Conservation (phyloP, 2,888 invertebrate species). For the Orchesella flavescens region DNA sequence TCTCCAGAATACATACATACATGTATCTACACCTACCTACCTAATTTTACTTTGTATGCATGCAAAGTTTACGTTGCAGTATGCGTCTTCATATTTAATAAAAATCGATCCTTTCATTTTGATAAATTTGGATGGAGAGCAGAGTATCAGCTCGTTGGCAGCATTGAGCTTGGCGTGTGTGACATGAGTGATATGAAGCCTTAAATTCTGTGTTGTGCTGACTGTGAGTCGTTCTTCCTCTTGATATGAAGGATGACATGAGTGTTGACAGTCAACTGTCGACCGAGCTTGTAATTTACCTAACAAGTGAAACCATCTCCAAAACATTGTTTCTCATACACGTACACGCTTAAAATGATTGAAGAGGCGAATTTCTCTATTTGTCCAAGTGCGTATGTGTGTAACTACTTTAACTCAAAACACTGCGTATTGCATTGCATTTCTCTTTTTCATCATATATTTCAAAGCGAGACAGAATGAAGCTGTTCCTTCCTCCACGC, state of each 20-base stretch:
- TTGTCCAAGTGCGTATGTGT: neutral
- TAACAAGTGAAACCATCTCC: constrained; percentile 33
- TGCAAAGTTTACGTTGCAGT: neutral
- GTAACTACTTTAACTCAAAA: constrained; percentile 10
- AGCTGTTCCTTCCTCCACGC: neutral
- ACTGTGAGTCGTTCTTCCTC: neutral
- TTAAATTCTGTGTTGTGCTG: constrained; percentile 27
- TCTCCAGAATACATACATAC: no score
- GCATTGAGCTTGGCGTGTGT: constrained; percentile 18
- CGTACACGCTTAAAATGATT: no score
- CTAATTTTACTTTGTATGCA: constrained; percentile 24
- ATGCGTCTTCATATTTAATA: neutral
- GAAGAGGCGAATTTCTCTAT: no score
- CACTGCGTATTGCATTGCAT: neutral
- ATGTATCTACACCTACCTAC: no score
- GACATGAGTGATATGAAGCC: constrained; percentile 51
- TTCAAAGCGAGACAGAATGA: neutral
- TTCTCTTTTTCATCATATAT: neutral
- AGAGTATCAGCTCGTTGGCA: constrained; percentile 16
- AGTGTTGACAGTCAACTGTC: constrained; percentile 52
- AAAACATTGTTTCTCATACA: neutral
- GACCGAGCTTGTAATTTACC: constrained; percentile 52
- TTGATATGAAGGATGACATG: constrained; percentile 29
- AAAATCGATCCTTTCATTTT: constrained; percentile 36
- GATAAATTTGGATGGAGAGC: constrained; percentile 41